Conservation (phyloP, 1,140 invertebrate species). For the Drosophila santomea region DNA sequence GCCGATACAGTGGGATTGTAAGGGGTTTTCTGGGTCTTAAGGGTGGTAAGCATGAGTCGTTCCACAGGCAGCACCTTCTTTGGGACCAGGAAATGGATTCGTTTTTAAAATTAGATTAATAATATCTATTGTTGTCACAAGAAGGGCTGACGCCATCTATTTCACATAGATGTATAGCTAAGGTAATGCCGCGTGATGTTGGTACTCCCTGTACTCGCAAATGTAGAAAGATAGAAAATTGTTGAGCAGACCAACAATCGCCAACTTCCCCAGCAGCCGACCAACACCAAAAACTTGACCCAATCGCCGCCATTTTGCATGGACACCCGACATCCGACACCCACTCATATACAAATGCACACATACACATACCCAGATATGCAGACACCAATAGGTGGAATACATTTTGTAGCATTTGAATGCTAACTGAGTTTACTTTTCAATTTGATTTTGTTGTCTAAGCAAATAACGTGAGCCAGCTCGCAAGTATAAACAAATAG, state of each 20-base stretch:
- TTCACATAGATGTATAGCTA: no score
- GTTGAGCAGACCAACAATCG: no score
- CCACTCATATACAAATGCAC: background rate
- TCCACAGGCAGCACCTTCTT: no score
- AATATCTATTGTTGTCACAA: no score
- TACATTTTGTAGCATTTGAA: slow-evolving; percentile 74
- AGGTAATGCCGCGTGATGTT: background rate
- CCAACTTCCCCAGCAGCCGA: slow-evolving; percentile 1
- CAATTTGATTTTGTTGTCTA: slow-evolving; percentile 78
- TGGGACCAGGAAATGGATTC: no score
- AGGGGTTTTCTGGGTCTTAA: background rate
- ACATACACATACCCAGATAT: background rate
- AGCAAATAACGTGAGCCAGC: slow-evolving; percentile 71
- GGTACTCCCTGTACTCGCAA: background rate
- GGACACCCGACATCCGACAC: background rate
- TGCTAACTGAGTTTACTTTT: slow-evolving; percentile 75
- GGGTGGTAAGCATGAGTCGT: background rate
- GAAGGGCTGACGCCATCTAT: no score
- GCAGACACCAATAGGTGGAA: slow-evolving; percentile 28
- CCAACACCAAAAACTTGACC: slow-evolving; percentile 24
- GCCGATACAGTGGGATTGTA: slow-evolving; percentile 10
- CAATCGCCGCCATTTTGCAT: slow-evolving; percentile 34
- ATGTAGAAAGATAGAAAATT: background rate
- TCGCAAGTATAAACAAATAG: slow-evolving; percentile 68
- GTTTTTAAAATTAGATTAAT: no score